Evolutionary conservation across 2,113 vertebrate genomes (phyloP).

Genomic region (Casuarius casuarius): DNA sequence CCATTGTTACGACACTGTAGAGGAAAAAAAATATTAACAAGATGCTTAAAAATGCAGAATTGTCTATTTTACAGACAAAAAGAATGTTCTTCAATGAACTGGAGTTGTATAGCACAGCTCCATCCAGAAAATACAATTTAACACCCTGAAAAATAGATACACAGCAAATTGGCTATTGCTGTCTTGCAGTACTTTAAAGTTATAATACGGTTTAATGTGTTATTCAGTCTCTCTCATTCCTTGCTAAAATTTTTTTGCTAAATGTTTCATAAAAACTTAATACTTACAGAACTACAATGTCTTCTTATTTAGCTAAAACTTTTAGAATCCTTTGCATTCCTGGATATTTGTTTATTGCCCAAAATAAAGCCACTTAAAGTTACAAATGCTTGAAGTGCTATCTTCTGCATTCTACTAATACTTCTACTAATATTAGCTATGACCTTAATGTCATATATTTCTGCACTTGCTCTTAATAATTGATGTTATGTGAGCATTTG

Average conservation of each 20-base stretch:
- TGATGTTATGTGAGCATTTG: rapidly evolving
- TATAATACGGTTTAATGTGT: not conserved
- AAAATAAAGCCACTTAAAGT: not conserved
- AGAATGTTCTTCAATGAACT: not conserved
- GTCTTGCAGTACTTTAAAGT: not conserved
- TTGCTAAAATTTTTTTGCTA: not conserved
- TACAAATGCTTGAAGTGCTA: not conserved
- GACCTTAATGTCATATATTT: not conserved
- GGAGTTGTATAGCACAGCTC: not conserved
- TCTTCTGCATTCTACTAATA: not conserved
- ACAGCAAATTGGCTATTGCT: not conserved
- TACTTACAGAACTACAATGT: not conserved
- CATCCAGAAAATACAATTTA: not conserved
- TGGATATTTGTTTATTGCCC: not conserved
- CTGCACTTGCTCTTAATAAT: not conserved
- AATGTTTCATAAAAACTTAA: not conserved
- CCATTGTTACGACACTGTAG: not conserved
- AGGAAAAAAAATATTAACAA: not conserved
- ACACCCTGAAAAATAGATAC: not conserved
- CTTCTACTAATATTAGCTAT: not conserved
- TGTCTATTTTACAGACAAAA: not conserved
- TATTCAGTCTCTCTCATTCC: not conserved
- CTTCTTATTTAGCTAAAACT: not conserved
- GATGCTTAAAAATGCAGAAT: not conserved
- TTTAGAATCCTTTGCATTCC: not conserved